Evolutionary conservation across 2,888 invertebrate genomes (phyloP).

Genomic region (Fabriciana adippe): DNA sequence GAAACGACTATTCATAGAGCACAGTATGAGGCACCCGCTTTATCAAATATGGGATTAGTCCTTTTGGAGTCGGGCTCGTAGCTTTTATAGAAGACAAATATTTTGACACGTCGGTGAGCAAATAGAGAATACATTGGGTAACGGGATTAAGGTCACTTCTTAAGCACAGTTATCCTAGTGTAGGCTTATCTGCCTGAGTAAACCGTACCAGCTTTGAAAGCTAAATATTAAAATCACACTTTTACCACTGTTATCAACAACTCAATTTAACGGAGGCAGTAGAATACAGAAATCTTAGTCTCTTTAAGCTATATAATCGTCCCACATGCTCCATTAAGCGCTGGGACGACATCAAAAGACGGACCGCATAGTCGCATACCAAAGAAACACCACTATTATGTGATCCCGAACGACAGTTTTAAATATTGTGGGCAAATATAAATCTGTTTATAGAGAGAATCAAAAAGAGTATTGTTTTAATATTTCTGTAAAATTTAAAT

Average conservation of each 20-base stretch:
- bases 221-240: slow-evolving; percentile 29
- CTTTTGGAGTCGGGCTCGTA: slow-evolving; percentile 61
- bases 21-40: slow-evolving; percentile 73
- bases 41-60: slow-evolving; percentile 77
- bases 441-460: neutral
- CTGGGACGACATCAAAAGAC: slow-evolving; percentile 48
- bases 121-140: slow-evolving; percentile 58
- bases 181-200: slow-evolving; percentile 44
- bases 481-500: too few relatives aligned
- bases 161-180: slow-evolving; percentile 53
- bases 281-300: slow-evolving; percentile 32
- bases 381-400: slow-evolving; percentile 23
- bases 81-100: slow-evolving; percentile 70
- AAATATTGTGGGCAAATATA: neutral
- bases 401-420: neutral
- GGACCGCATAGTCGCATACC: slow-evolving; percentile 40
- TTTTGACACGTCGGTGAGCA: slow-evolving; percentile 71
- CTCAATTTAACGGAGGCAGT: slow-evolving; percentile 39
- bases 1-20: slow-evolving; percentile 70
- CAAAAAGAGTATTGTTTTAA: too few relatives aligned
- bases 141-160: slow-evolving; percentile 62
- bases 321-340: slow-evolving; percentile 42
- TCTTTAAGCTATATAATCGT: slow-evolving; percentile 34
- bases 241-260: slow-evolving; percentile 34
- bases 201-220: slow-evolving; percentile 32